phyloP scores from a whole-genome alignment of 2,888 invertebrate genomes.

The Hyposoter didymator region DNA sequence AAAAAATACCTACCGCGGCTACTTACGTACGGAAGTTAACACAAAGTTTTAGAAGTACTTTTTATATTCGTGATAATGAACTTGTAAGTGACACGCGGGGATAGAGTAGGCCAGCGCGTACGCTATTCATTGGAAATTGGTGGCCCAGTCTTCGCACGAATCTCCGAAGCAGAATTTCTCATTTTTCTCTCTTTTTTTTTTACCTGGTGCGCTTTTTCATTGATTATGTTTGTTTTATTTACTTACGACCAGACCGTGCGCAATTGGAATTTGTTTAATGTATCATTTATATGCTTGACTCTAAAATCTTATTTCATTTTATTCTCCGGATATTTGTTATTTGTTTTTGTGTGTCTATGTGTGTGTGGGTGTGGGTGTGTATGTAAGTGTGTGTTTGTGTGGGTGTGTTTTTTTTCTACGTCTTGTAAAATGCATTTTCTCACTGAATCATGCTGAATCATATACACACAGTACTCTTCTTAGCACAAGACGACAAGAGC shows the following conservation, averaged over 20 bases:
- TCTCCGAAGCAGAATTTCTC: slow-evolving; percentile 82
- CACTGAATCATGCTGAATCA: slow-evolving; percentile 68
- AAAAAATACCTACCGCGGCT: slow-evolving; percentile 87
- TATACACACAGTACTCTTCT: slow-evolving; percentile 52
- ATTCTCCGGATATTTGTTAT: slow-evolving; percentile 45
- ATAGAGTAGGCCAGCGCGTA: slow-evolving; percentile 82
- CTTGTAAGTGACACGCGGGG: slow-evolving; percentile 83
- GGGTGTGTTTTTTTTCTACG: slow-evolving; percentile 23
- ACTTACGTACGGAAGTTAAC: slow-evolving; percentile 86
- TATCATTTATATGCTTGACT: slow-evolving; percentile 59
- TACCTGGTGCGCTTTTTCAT: slow-evolving; percentile 65
- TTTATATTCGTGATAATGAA: slow-evolving; percentile 81
- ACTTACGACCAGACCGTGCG: slow-evolving; percentile 82
- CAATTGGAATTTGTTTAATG: slow-evolving; percentile 69
- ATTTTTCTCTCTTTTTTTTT: slow-evolving; percentile 81
- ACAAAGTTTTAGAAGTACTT: slow-evolving; percentile 83
- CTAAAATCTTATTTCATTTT: slow-evolving; percentile 55
- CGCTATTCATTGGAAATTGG: slow-evolving; percentile 82
- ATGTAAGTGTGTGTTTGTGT: too few species aligned
- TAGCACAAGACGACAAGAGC: slow-evolving; percentile 42
- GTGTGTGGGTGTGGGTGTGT: too few species aligned
- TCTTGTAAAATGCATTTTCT: slow-evolving; percentile 65
- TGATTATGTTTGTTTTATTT: slow-evolving; percentile 68
- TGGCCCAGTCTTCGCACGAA: slow-evolving; percentile 83
- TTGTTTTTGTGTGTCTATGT: background rate